Conservation (phyloP, 2,888 invertebrate species). For the Pyralis farinalis region DNA sequence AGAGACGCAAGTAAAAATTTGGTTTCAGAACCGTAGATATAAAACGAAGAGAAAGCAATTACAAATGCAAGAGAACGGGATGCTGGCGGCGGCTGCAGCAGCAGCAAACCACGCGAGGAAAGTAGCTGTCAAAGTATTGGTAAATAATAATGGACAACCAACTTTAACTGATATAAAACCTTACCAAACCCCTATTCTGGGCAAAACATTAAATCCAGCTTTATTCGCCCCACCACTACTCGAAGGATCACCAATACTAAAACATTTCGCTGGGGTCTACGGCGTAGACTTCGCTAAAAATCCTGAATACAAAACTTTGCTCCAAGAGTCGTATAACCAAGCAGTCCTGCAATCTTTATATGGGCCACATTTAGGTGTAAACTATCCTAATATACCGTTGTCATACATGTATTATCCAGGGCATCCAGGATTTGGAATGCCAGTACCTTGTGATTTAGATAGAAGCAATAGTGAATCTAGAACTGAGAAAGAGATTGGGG, state of each 20-base stretch:
- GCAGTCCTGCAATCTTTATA: slow-evolving; percentile 72
- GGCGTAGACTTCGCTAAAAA: slow-evolving; percentile 73
- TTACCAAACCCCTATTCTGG: slow-evolving; percentile 55
- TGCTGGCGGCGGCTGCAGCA: slow-evolving; percentile 82
- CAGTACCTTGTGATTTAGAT: slow-evolving; percentile 56
- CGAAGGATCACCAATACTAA: slow-evolving; percentile 69
- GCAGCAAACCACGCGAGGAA: slow-evolving; percentile 87
- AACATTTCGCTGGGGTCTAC: slow-evolving; percentile 74
- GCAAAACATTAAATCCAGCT: slow-evolving; percentile 56
- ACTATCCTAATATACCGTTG: slow-evolving; percentile 64
- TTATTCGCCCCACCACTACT: slow-evolving; percentile 56
- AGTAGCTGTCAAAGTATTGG: slow-evolving; percentile 95
- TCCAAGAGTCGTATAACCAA: slow-evolving; percentile 75
- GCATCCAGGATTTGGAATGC: slow-evolving; percentile 61
- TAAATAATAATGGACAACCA: slow-evolving; percentile 88
- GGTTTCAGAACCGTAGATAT: slow-evolving; percentile 94
- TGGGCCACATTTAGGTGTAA: slow-evolving; percentile 69
- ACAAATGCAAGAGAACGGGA: slow-evolving; percentile 88
- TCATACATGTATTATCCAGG: slow-evolving; percentile 76
- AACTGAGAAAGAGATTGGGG: slow-evolving; percentile 42
- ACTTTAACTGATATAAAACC: slow-evolving; percentile 56
- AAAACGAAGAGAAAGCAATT: slow-evolving; percentile 97
- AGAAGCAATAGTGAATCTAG: slow-evolving; percentile 48
- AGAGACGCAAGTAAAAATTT: slow-evolving; percentile 92
- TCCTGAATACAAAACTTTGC: slow-evolving; percentile 68